Conservation (phyloP, 2,113 vertebrate genomes). For the Antigone vipio region DNA sequence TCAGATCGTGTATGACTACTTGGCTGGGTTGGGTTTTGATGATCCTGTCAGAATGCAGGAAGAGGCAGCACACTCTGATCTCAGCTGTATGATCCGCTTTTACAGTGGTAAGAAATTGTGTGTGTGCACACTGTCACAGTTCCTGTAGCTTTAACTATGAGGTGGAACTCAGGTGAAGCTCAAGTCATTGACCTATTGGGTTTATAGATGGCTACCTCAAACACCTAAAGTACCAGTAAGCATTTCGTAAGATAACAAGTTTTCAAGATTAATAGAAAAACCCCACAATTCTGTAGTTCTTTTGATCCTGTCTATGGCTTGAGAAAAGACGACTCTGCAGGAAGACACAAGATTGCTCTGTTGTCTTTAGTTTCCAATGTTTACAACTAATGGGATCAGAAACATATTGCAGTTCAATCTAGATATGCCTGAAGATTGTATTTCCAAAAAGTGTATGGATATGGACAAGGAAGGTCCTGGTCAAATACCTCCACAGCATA, state of each 20-base stretch:
- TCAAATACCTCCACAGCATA: neutral
- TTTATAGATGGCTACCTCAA: neutral
- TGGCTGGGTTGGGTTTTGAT: slow-evolving; percentile 85
- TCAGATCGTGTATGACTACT: slow-evolving; percentile 92
- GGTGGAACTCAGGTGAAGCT: neutral
- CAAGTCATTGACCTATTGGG: neutral
- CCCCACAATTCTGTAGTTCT: neutral
- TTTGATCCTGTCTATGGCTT: neutral
- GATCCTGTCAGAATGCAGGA: slow-evolving; percentile 89
- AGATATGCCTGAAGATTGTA: neutral
- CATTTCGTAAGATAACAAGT: neutral
- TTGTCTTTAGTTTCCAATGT: neutral
- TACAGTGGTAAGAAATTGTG: slow-evolving; percentile 86
- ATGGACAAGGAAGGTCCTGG: neutral
- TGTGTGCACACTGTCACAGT: neutral
- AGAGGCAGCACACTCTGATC: slow-evolving; percentile 91
- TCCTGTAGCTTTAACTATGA: neutral
- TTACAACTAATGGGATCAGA: neutral
- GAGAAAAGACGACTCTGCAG: neutral
- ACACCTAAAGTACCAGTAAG: neutral
- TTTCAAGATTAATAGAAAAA: neutral
- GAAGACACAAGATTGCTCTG: neutral
- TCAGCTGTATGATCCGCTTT: slow-evolving; percentile 96
- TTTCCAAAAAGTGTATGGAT: neutral
- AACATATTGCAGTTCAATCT: neutral